Evolutionary conservation across 2,888 invertebrate species (phyloP).

Genomic region (Troilus luridus): DNA sequence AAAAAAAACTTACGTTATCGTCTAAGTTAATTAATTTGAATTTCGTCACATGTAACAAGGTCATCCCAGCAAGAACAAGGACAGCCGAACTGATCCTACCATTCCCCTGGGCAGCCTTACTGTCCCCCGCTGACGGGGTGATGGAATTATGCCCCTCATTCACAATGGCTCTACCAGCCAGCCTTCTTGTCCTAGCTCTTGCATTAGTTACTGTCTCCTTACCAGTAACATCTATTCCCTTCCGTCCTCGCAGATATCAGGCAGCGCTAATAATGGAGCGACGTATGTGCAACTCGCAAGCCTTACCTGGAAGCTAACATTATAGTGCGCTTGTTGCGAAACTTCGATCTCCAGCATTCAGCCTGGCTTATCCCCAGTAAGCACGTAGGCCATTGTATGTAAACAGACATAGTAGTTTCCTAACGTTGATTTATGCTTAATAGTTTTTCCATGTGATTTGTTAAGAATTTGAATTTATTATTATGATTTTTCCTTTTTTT

Average conservation of each 20-base stretch:
- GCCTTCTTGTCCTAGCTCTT: background rate
- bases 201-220: background rate
- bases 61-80: background rate
- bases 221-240: background rate
- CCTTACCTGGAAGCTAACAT: background rate
- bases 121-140: background rate
- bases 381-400: conserved; percentile 5
- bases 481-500: background rate
- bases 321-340: background rate
- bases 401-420: conserved; percentile 21
- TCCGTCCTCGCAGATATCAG: background rate
- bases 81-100: background rate
- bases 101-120: background rate
- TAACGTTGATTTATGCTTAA: background rate
- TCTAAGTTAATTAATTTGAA: background rate
- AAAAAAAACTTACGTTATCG: too few relatives aligned
- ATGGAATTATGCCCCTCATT: background rate
- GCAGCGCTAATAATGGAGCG: background rate
- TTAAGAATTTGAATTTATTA: background rate
- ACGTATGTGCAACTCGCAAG: background rate
- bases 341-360: conserved; percentile 11
- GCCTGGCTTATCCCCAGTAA: background rate
- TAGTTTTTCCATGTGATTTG: background rate
- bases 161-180: background rate
- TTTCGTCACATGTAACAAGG: background rate